Base-by-base conservation (phyloP, 2,888 invertebrate genomes). In the Epistrophe eligans region DNA sequence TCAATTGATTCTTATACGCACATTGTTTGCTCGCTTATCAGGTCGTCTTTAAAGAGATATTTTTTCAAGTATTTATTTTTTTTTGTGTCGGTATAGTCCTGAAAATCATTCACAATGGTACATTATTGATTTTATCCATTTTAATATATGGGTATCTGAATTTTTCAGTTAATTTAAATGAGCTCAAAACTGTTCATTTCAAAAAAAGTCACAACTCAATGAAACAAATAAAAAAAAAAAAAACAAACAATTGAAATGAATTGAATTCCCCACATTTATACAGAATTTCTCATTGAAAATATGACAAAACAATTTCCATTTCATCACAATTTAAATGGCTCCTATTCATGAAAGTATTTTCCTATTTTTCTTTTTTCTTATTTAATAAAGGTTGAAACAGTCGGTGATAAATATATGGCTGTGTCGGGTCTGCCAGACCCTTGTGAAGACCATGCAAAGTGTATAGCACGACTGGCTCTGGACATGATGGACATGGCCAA, bases 371-470 rank as follows among this genome's bases (percentile, higher is more conserved):
- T 40, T 60, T 90, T 55, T 1, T 50, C 5, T 28, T 7, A 8
- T 52, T 2, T 11, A 9, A 7, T 2, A 55, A 15, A 98, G 98
- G 98, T 99, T 84, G 99, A 99, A 93, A 99, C 99, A 13, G 98
- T 99, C 28, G 99, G 99, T 82, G 99, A 99, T 93, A 99, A 99
- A 93, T 99, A 99, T 92, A 99, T 99, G 99, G 98, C 98, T 0
- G 99, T 98, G 0, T 98, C 98, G 90, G 99, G 99, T 60, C 94
- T 99, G 72, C 99, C 99, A 0, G 98, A 98, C 91, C 96, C 96
- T 10, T 98, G 98, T 91, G 95, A 95, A 77, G 96, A 96, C 50
- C 99, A 99, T 91, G 98, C 98, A 15, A 96, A 96, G 89, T 98
- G 98, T 91, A 98, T 99, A 90, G 98, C 97, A 0, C 94, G 96